A percentile compares a stretch with the other conserved stretches of the same genome.
Conservation (phyloP, 2,797 vertebrate species). For the Rhinoraja longicauda region DNA sequence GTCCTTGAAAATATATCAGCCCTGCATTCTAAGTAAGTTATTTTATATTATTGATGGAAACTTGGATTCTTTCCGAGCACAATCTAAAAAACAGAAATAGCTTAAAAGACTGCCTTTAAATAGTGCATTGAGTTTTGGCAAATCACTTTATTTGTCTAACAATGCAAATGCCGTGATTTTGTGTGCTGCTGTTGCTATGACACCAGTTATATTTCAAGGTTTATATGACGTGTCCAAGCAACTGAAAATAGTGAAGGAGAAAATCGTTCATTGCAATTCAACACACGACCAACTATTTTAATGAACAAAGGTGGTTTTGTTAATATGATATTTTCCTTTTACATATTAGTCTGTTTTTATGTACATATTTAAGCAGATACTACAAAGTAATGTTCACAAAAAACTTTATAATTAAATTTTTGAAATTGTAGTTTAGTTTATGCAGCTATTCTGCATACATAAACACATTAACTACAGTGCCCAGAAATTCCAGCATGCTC, state of each 20-base stretch:
- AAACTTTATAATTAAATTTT: background rate
- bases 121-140: conserved; percentile 45
- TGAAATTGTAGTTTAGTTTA: background rate
- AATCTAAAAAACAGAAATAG: background rate
- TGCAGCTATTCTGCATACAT: background rate
- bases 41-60: background rate
- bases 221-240: conserved; percentile 46
- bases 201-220: conserved; percentile 53
- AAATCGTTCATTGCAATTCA: conserved; percentile 17
- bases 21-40: background rate
- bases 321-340: background rate
- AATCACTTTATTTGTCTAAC: conserved; percentile 53
- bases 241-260: conserved; percentile 45
- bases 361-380: background rate
- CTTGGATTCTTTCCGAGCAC: background rate
- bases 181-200: conserved; percentile 57
- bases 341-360: background rate
- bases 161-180: conserved; percentile 50
- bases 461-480: background rate
- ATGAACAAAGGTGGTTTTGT: conserved; percentile 13
- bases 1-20: background rate
- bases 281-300: background rate
- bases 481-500: too few species aligned
- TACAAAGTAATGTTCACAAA: background rate
- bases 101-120: conserved; percentile 18